phyloP scores from a whole-genome alignment of 2,888 invertebrate genomes.

The Asteroscopus sphinx region DNA sequence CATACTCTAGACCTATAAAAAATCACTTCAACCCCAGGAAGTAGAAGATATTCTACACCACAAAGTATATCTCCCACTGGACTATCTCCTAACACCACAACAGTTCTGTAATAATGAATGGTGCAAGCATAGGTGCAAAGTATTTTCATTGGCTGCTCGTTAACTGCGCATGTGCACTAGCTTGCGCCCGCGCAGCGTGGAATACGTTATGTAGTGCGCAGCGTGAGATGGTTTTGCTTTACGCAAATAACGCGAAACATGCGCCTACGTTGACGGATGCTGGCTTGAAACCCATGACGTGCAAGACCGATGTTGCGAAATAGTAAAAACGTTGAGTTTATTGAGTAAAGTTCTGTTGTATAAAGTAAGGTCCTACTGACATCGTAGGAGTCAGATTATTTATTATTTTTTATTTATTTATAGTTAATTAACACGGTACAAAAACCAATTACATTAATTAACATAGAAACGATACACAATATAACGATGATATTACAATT shows the following conservation, averaged over 20 bases:
- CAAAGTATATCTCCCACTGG: slow-evolving; percentile 2
- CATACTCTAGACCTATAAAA: no score
- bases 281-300: slow-evolving; percentile 51
- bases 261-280: slow-evolving; percentile 34
- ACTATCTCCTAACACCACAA: not conserved
- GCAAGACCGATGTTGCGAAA: slow-evolving; percentile 12
- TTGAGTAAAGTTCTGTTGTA: slow-evolving; percentile 9
- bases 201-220: slow-evolving; percentile 46
- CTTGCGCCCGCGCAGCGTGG: slow-evolving; percentile 35
- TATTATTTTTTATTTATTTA: no score
- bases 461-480: no score
- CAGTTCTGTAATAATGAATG: slow-evolving; percentile 33
- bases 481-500: no score
- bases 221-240: slow-evolving; percentile 48
- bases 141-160: slow-evolving; percentile 46
- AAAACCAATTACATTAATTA: no score
- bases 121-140: slow-evolving; percentile 36
- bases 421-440: no score
- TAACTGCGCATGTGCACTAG: slow-evolving; percentile 27
- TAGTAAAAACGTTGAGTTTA: slow-evolving; percentile 22
- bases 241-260: slow-evolving; percentile 35
- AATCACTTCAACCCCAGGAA: no score
- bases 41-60: no score
- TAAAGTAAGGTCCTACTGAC: no score
- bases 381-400: no score